Base-by-base conservation (phyloP, 1,140 invertebrate genomes). In the Leptinotarsa undecemlineata region DNA sequence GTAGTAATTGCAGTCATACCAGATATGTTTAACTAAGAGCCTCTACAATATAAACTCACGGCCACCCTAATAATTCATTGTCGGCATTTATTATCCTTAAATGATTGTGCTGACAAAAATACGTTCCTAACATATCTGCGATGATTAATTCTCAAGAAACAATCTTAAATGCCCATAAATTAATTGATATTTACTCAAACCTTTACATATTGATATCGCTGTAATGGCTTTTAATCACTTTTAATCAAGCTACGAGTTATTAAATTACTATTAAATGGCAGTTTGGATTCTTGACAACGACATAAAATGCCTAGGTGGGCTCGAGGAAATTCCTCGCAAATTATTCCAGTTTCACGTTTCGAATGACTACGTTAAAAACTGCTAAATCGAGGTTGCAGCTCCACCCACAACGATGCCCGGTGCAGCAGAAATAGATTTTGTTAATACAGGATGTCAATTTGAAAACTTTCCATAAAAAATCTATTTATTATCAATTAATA, bases 121-220 rank as follows among this genome's bases (percentile, higher is more conserved):
- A 14, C 63, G 68, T 48, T 21, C 67, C 13, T 17, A 68, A 20
- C 51, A 20, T 21, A 47, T 57, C 33, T 21, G n/a, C 20, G 21
- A 70, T 60, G 42, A 57, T 51, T 48, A 57, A 70, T 70, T 51
- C 23, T 21, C 68, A 21, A 51, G 68, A 70, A 68, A 68, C 26
- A 68, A 68, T 68, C 67, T 68, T 48, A 68, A 68, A 57, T 60
- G 68, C n/a, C 68, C 48, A 70, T 70, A 70, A 70, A 70, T 70
- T 70, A 70, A 70, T 70, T 57, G 20, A 21, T 70, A 60, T 70
- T 70, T 70, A 70, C 68, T 70, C 33, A 60, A 70, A 70, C 47
- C 48, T 70, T 70, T 70, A 70, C 68, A 70, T 70, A 70, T 48
- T 70, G 68, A 70, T 70, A 70, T 70, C 68, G 68, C 51, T 70